A percentile compares a stretch with the other conserved stretches of the same genome.
These are phyloP conservation scores for Arrhamphus sclerolepis DNA, from an alignment of 2,797 vertebrate genomes.

Conservation along the genomic window DNA sequence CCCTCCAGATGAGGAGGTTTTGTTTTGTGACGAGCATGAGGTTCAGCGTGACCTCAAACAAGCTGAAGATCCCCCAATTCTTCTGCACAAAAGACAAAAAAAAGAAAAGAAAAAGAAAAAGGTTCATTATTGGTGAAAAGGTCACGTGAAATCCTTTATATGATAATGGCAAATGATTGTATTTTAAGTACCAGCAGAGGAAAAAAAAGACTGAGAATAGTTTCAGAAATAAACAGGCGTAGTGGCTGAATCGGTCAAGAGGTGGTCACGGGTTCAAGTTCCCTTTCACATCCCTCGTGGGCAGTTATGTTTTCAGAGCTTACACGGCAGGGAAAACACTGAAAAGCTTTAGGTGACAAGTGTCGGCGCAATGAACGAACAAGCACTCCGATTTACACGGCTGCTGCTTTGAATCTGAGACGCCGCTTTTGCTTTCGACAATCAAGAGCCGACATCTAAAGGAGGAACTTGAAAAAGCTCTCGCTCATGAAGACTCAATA, in stretches of 20 bases:
- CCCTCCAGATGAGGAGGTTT: conserved; percentile 20
- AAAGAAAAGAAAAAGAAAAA: too few relatives aligned
- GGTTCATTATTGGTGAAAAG: conserved; percentile 27
- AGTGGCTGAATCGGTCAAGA: conserved; percentile 31
- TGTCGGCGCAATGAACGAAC: conserved; percentile 25
- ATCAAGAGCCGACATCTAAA: conserved; percentile 47
- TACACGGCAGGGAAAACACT: conserved; percentile 22
- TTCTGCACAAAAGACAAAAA: background rate
- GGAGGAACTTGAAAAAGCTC: conserved; percentile 58
- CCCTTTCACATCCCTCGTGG: conserved; percentile 47
- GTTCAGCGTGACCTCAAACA: conserved; percentile 15
- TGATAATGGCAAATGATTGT: conserved; percentile 27
- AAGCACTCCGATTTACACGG: conserved; percentile 34
- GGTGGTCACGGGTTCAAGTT: conserved; percentile 59
- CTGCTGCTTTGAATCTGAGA: conserved; percentile 46
- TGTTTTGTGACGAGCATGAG: conserved; percentile 4
- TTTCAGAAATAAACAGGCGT: conserved; percentile 39
- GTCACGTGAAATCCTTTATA: conserved; percentile 33
- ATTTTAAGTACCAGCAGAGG: conserved; percentile 29
- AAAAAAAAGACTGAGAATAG: conserved; percentile 23
- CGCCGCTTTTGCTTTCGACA: conserved; percentile 48
- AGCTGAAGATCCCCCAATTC: conserved; percentile 35
- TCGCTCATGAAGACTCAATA: conserved; percentile 40
- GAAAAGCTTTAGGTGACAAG: conserved; percentile 48
- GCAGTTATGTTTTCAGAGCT: conserved; percentile 35